Conservation (phyloP, 2,888 invertebrate genomes). For the Flexamia atlantica region DNA sequence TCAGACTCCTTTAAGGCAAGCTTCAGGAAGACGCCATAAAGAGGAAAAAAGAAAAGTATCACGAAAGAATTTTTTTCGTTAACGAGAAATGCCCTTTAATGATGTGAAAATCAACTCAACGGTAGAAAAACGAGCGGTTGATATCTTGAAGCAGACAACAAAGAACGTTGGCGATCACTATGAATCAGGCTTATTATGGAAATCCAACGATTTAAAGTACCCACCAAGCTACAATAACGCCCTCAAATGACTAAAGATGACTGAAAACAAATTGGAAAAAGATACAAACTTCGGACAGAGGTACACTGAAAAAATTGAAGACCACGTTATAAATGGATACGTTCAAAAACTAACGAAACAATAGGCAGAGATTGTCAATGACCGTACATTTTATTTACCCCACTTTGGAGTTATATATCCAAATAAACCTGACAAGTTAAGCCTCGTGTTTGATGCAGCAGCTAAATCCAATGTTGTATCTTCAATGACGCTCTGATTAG, state of each 20-base stretch:
- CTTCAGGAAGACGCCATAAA: neutral
- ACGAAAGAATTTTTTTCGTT: neutral
- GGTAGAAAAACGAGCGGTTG: neutral
- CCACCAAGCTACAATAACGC: neutral
- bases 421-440: neutral
- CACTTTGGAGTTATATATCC: constrained; percentile 13
- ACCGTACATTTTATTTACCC: neutral
- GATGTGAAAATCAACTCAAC: too few species aligned
- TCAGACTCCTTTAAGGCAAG: neutral
- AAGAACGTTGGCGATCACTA: neutral
- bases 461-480: neutral
- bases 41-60: neutral
- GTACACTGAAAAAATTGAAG: neutral
- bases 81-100: too few species aligned
- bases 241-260: neutral
- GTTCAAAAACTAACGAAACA: neutral
- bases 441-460: neutral
- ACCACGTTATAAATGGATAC: neutral
- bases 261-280: neutral
- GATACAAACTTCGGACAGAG: neutral
- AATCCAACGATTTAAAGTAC: neutral
- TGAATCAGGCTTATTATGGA: neutral
- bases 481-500: neutral
- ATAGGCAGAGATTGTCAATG: neutral
- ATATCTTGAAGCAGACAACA: neutral